Conservation (phyloP, 2,888 invertebrate species). For the Nomada goodeniana region DNA sequence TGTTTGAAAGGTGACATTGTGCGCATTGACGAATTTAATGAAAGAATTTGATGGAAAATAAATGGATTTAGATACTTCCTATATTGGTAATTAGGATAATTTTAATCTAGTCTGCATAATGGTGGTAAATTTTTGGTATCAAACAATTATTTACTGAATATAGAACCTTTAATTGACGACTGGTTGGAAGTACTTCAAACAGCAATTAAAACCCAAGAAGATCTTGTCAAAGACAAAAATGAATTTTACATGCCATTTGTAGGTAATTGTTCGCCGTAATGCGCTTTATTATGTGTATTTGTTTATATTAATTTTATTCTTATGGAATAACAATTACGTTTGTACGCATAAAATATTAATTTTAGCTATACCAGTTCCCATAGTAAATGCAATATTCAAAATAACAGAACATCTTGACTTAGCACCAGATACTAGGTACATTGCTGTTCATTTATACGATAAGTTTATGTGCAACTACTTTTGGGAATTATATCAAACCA, state of each 20-base stretch:
- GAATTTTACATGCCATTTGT: slow-evolving; percentile 75
- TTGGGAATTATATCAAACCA: slow-evolving; percentile 66
- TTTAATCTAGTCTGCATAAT: not conserved
- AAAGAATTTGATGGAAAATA: not conserved
- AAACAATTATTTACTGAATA: slow-evolving; percentile 31
- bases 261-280: slow-evolving; percentile 65
- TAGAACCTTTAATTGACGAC: slow-evolving; percentile 67
- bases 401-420: slow-evolving; percentile 74
- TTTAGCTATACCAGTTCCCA: slow-evolving; percentile 72
- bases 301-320: not conserved
- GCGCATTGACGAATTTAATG: slow-evolving; percentile 5
- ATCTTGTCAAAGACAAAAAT: slow-evolving; percentile 57
- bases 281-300: not conserved
- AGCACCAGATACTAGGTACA: slow-evolving; percentile 73
- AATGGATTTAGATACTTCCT: slow-evolving; percentile 68
- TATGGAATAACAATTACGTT: not conserved
- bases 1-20: slow-evolving; percentile 37
- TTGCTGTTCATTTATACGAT: slow-evolving; percentile 79
- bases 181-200: slow-evolving; percentile 75
- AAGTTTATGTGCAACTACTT: slow-evolving; percentile 76
- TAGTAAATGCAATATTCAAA: slow-evolving; percentile 73
- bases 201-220: slow-evolving; percentile 62
- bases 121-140: not conserved
- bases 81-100: slow-evolving; percentile 68
- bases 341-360: slow-evolving; percentile 14